These are phyloP conservation scores for Caretta caretta DNA, from an alignment of 2,113 vertebrate genomes.

Conservation along the genomic window DNA sequence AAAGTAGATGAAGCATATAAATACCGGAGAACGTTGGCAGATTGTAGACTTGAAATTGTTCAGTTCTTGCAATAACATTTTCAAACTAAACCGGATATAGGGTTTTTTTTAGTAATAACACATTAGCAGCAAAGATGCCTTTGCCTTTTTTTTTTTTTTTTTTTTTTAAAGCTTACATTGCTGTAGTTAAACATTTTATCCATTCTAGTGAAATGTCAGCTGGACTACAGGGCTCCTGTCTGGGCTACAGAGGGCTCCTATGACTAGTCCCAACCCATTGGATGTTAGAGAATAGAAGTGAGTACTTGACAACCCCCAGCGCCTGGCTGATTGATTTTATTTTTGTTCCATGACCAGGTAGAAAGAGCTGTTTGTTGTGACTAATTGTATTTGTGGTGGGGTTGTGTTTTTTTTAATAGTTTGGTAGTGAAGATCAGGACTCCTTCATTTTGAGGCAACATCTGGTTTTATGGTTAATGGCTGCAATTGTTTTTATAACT, in stretches of 20 bases:
- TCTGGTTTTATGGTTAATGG: not conserved
- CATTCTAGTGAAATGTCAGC: not conserved
- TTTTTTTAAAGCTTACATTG: not conserved
- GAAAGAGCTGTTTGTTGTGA: not conserved
- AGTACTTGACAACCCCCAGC: not conserved
- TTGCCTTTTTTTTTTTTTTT: not conserved
- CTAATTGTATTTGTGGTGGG: not conserved
- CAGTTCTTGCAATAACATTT: not conserved
- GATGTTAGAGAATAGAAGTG: not conserved
- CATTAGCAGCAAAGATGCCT: not conserved
- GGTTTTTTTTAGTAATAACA: not conserved
- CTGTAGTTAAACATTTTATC: not conserved
- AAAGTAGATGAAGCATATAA: not conserved
- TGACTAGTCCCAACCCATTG: not conserved
- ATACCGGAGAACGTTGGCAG: not conserved
- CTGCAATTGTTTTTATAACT: not conserved
- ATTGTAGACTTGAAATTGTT: not conserved
- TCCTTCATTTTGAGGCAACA: not conserved
- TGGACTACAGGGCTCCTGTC: not conserved
- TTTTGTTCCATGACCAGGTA: not conserved
- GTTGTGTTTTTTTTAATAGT: not conserved
- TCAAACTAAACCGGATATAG: not conserved
- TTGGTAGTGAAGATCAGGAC: not conserved
- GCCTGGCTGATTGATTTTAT: not conserved
- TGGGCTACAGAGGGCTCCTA: not conserved